Base-by-base conservation (phyloP, 2,888 invertebrate genomes). In the Sarcophaga rosellei region DNA sequence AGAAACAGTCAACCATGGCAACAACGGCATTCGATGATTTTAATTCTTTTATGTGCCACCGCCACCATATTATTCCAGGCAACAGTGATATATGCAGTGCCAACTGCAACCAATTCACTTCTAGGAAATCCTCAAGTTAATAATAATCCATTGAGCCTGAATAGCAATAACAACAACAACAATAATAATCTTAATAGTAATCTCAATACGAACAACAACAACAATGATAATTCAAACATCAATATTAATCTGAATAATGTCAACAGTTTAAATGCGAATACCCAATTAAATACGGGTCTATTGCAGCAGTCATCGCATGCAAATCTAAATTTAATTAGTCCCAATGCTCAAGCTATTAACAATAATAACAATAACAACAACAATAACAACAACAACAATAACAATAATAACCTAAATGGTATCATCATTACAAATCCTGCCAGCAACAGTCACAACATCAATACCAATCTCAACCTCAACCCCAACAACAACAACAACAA, bases 71-170 rank as follows among this genome's bases (percentile, higher is more conserved):
- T 82, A 17, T 21, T 77, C 8, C 72, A 53, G 21, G n/a, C 72
- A 77, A 23, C 35, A 61, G 15, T 2, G 17, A 15, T 53, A 65
- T 20, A 72, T 44, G 88, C 89, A 61, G 77, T 87, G 68, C 88
- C 89, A 2, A 88, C 89, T 53, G 87, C 88, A 47, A 88, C 88
- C 66, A 89, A 88, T 76, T 75, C 89, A 47, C 84, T 88, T 63
- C 73, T 88, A 82, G 62, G 83, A 61, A 72, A 77, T 62, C 69
- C 87, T 65, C 88, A 86, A 87, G 86, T 61, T 84, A 88, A 85
- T 69, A 85, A 87, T 75, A 84, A 81, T 78, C 78, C 81, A 74
- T 53, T 70, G 78, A 47, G 45, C 63, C 69, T 76, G 44, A 76
- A 25, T 47, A 63, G 69, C 59, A 75, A 75, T 68, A 73, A 70